Conservation (phyloP, 2,888 invertebrate species). For the Cerastis leucographa region DNA sequence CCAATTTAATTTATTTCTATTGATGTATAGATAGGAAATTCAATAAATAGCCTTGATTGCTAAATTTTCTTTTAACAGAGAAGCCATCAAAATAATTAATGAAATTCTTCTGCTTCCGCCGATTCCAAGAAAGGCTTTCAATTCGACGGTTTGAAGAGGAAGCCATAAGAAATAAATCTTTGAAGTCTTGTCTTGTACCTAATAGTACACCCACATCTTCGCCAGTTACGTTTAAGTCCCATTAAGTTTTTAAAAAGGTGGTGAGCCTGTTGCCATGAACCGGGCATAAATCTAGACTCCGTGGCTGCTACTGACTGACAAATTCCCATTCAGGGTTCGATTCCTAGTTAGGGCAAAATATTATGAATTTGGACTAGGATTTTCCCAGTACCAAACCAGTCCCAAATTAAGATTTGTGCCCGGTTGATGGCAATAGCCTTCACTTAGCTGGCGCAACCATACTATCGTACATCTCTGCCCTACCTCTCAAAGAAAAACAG, state of each 20-base stretch:
- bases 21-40: conserved; percentile 4
- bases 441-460: background rate
- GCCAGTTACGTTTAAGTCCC: no score
- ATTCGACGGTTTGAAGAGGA: conserved; percentile 24
- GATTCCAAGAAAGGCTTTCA: conserved; percentile 26
- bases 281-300: no score
- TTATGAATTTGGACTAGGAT: no score
- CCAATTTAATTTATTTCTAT: no score
- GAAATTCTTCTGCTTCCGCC: conserved; percentile 28
- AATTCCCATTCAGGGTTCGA: no score
- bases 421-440: background rate
- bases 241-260: no score
- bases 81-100: conserved; percentile 45
- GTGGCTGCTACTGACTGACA: no score
- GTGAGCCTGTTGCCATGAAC: no score
- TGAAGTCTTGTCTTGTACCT: background rate
- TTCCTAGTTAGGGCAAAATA: no score
- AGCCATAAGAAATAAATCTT: conserved; percentile 34
- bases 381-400: no score
- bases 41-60: conserved; percentile 25
- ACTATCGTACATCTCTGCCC: background rate
- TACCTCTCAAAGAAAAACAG: background rate
- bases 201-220: no score
- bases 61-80: conserved; percentile 34
- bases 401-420: background rate